A percentile compares a stretch with the other conserved stretches of the same genome.
These are phyloP conservation scores for Mixornis gularis DNA, from an alignment of 2,113 vertebrate species.

Conservation along the genomic window DNA sequence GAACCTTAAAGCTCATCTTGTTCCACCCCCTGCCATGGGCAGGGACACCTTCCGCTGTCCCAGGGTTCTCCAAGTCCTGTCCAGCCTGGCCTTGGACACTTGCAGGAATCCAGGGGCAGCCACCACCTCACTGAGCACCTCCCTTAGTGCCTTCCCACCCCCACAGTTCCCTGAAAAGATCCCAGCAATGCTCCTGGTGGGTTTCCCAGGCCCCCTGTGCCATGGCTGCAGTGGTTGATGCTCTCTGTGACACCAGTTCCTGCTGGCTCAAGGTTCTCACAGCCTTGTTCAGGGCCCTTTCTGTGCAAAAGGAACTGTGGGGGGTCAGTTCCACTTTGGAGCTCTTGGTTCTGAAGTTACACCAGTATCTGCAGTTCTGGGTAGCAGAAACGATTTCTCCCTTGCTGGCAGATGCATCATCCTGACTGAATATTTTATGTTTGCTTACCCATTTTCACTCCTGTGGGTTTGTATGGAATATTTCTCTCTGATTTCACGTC, in stretches of 20 bases:
- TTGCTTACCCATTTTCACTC: neutral
- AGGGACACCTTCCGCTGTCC: neutral
- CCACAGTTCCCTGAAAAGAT: neutral
- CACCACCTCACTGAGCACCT: fast-evolving
- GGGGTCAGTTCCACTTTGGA: neutral
- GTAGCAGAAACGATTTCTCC: neutral
- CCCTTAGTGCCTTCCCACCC: neutral
- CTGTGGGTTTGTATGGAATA: neutral
- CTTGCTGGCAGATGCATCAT: neutral
- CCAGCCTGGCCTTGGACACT: neutral
- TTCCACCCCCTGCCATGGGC: neutral
- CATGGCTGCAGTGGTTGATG: neutral
- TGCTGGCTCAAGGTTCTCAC: neutral
- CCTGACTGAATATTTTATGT: neutral
- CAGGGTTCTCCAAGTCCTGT: fast-evolving
- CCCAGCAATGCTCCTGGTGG: neutral
- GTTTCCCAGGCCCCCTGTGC: neutral
- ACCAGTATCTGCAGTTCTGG: neutral
- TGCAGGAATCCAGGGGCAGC: neutral
- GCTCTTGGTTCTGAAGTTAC: neutral
- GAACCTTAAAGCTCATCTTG: neutral
- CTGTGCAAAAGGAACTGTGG: neutral
- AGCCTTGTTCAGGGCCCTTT: neutral
- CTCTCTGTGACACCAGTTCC: neutral
- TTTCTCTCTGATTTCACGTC: neutral